Percentiles rank a stretch among this genome's conserved stretches.
These are phyloP conservation scores for Leptinotarsa peninsularis DNA, from an alignment of 2,888 invertebrate species.

Conservation along the genomic window DNA sequence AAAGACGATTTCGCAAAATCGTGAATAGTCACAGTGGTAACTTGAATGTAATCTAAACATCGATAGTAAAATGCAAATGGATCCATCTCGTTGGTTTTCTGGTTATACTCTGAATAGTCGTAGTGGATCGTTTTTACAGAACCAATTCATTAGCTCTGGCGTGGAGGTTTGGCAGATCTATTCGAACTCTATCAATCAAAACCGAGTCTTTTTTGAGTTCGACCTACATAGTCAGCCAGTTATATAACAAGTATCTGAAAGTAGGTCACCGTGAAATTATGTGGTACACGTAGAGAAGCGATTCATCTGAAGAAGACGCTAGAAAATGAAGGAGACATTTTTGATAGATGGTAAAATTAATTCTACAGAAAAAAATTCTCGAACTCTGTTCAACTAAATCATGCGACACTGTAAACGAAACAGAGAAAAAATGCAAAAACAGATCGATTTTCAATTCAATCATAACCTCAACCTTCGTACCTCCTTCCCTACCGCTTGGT, in stretches of 20 bases:
- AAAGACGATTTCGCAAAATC: not conserved
- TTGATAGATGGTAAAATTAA: too few relatives aligned
- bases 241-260: not conserved
- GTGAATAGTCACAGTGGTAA: not conserved
- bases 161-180: not conserved
- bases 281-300: not conserved
- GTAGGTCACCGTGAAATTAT: not conserved
- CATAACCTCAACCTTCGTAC: too few relatives aligned
- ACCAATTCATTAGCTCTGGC: constrained; percentile 10
- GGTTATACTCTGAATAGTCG: not conserved
- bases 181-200: constrained; percentile 9
- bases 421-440: too few relatives aligned
- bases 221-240: not conserved
- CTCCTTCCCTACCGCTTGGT: too few relatives aligned
- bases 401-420: too few relatives aligned
- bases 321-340: not conserved
- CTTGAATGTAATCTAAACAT: not conserved
- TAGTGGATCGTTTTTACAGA: not conserved
- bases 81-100: constrained; percentile 1
- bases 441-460: too few relatives aligned
- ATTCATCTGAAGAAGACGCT: not conserved
- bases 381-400: too few relatives aligned
- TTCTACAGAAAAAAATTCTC: too few relatives aligned
- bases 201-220: not conserved
- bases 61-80: not conserved